Evolutionary conservation across 2,113 vertebrate species (phyloP).

Genomic region (Riparia riparia): DNA sequence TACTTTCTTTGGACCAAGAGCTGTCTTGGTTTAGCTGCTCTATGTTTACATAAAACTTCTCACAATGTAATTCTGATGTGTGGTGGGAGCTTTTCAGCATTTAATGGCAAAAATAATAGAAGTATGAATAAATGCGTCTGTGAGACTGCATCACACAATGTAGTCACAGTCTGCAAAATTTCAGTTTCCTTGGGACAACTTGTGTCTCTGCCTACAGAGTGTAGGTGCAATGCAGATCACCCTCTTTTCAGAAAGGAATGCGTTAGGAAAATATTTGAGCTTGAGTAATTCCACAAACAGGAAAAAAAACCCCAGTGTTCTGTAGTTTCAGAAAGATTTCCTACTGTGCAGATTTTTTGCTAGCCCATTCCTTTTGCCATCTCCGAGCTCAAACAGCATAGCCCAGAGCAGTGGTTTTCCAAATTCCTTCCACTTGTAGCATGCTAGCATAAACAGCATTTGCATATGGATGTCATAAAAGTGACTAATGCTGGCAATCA

Average conservation of each 20-base stretch:
- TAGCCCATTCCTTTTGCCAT: constrained; percentile 47
- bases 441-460: constrained; percentile 52
- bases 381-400: constrained; percentile 40
- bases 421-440: constrained; percentile 67
- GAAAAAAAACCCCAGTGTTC: not conserved
- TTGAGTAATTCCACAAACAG: constrained; percentile 8
- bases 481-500: constrained; percentile 52
- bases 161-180: not conserved
- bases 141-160: not conserved
- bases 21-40: not conserved
- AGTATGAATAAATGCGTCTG: not conserved
- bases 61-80: not conserved
- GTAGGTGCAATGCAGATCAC: not conserved
- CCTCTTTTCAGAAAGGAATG: not conserved
- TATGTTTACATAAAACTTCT: not conserved
- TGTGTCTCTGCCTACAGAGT: not conserved
- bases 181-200: not conserved
- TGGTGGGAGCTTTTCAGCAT: not conserved
- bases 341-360: constrained; percentile 47
- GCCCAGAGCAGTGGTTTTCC: constrained; percentile 48
- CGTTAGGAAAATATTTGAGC: not conserved
- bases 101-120: not conserved
- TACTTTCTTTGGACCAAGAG: not conserved
- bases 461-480: constrained; percentile 70
- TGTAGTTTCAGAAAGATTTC: constrained; percentile 41